A percentile compares a stretch with the other conserved stretches of the same genome.
phyloP scores from a whole-genome alignment of 2,797 vertebrate species.

The Pelochelys cantorii region DNA sequence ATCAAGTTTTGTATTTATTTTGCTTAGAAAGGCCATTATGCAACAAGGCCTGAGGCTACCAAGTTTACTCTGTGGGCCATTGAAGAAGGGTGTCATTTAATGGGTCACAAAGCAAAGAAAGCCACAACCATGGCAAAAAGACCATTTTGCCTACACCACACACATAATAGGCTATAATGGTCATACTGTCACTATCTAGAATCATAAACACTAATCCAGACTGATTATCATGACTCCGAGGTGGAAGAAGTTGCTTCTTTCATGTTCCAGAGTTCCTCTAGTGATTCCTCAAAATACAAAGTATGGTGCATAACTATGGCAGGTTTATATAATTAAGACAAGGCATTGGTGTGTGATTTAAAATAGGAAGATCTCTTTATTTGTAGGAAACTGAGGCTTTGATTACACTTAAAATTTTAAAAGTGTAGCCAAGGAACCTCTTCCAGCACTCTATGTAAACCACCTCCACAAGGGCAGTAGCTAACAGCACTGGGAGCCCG shows the following conservation, averaged over 20 bases:
- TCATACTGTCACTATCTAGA: background rate
- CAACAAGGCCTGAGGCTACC: background rate
- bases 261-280: background rate
- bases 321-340: rapidly evolving
- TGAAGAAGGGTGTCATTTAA: background rate
- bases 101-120: background rate
- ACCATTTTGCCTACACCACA: background rate
- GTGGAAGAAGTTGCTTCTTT: background rate
- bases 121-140: background rate
- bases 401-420: too few relatives aligned
- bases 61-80: background rate
- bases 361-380: background rate
- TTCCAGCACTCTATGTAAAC: too few relatives aligned
- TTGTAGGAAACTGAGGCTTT: background rate
- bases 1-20: background rate
- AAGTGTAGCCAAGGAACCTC: too few relatives aligned
- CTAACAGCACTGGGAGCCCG: too few relatives aligned
- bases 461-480: too few relatives aligned
- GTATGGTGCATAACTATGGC: rapidly evolving
- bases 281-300: background rate
- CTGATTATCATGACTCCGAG: background rate
- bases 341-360: background rate
- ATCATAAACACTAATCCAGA: background rate
- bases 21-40: background rate
- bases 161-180: background rate